A percentile compares a stretch with the other conserved stretches of the same genome.
Conservation (phyloP, 2,113 vertebrate genomes). For the Prionailurus viverrinus region DNA sequence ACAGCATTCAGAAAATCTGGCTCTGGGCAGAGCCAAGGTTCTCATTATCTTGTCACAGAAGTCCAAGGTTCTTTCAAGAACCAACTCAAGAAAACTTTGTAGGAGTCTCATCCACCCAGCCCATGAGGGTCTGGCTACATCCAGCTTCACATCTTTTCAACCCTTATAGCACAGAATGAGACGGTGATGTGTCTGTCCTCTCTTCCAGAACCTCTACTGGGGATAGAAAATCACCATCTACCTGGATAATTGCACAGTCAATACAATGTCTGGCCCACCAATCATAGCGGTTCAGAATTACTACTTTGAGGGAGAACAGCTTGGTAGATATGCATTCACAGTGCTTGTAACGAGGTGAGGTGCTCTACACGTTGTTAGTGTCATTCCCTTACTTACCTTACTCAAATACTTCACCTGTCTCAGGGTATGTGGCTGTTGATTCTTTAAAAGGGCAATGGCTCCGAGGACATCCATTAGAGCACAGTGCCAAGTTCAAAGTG, state of each 20-base stretch:
- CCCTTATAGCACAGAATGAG: background rate
- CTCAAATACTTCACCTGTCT: background rate
- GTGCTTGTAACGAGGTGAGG: fast-evolving
- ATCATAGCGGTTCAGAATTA: background rate
- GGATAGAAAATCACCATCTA: background rate
- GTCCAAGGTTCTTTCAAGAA: background rate
- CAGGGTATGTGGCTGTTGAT: background rate
- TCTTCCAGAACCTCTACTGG: background rate
- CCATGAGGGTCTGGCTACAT: background rate
- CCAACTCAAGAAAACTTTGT: background rate
- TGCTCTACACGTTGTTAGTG: background rate
- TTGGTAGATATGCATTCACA: background rate
- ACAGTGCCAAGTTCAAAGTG: background rate
- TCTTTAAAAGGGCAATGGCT: background rate
- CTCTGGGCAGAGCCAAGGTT: background rate
- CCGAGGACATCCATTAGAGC: background rate
- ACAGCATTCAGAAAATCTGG: background rate
- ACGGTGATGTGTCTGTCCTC: background rate
- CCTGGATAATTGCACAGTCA: background rate
- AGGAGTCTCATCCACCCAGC: background rate
- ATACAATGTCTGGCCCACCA: background rate
- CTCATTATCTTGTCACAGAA: background rate
- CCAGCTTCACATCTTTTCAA: background rate
- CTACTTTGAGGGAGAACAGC: background rate
- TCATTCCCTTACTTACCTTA: background rate